Evolutionary conservation across 2,113 vertebrate genomes (phyloP).

Genomic region (Ammodytes marinus): DNA sequence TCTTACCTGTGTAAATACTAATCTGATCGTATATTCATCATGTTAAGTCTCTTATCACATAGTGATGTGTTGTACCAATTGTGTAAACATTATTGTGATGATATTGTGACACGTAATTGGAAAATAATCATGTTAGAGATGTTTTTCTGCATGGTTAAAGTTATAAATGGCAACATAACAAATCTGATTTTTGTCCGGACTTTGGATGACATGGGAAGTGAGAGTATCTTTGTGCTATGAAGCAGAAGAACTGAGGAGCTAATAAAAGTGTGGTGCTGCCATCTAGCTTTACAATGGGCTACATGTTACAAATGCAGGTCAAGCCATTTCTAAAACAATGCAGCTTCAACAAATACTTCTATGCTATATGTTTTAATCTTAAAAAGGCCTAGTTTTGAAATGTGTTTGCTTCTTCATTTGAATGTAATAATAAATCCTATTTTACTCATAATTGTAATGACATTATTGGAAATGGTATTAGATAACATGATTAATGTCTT

Average conservation of each 20-base stretch:
- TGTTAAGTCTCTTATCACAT: constrained; percentile 8
- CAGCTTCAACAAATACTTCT: constrained; percentile 13
- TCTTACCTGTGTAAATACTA: constrained; percentile 39
- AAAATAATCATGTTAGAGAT: constrained; percentile 2
- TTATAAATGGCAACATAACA: neutral
- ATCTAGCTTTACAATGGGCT: constrained; percentile 61
- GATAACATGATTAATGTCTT: constrained; percentile 17
- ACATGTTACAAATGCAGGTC: neutral
- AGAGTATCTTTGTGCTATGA: constrained; percentile 6
- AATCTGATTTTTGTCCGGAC: neutral
- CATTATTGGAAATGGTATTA: constrained; percentile 38
- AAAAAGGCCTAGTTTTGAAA: constrained; percentile 2
- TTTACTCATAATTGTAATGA: constrained; percentile 18
- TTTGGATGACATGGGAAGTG: neutral
- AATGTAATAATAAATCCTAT: constrained; percentile 32
- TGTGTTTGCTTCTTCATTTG: constrained; percentile 28
- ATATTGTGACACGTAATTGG: neutral
- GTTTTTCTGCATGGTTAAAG: constrained; percentile 13
- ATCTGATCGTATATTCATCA: constrained; percentile 15
- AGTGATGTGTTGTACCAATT: constrained; percentile 4
- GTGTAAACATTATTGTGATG: constrained; percentile 6
- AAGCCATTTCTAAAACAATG: neutral
- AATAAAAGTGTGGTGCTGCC: constrained; percentile 66
- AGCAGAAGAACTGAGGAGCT: neutral
- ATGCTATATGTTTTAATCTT: neutral